Evolutionary conservation across 2,888 invertebrate species (phyloP), one percentile per base, ranked within the genome.

Genomic region (Tipula unca): DNA sequence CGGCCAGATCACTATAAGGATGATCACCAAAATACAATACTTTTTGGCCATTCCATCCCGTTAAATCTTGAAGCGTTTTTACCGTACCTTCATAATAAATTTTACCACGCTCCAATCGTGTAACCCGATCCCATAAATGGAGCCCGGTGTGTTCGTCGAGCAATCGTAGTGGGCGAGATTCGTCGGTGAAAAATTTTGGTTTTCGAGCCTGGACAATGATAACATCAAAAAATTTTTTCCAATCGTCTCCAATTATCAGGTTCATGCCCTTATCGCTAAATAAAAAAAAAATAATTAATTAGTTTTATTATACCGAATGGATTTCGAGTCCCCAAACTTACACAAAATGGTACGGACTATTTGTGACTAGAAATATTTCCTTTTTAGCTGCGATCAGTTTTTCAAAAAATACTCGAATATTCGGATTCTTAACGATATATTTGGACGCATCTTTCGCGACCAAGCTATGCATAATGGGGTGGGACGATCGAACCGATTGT

Each of bases 1-100:
- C 98, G 8, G 98, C 99, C 86, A 99, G 93, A 92, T 99, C 99
- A 89, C 95, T 97, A 92, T 98, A 99, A 0, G 99, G 98, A 92
- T 99, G 99, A 92, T 99, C 99, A 0, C 99, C 99, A 91, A 99
- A 99, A 91, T 99, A 99, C 29, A 99, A 91, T 82, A 99, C 98
- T 88, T 96, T 96, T 88, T 96, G 96, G 0, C 98, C 98, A 86
- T 93, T 92, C 98, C 98, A 99, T 0, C 96, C 97, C 0, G 98
- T 99, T 90, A 98, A 92, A 86, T 96, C 95, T 90, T 97, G 97
- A 39, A 99, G 92, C 89, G 97, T 96, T 88, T 95, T 95, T 25
- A 99, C 96, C 54, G 98, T 99, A 0, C 99, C 98, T 93, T 99
- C 98, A 89, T 97, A 96, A 91, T 99, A 99, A 88, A 99, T 95